Evolutionary conservation across 2,113 vertebrate species (phyloP).

Genomic region (Fukomys damarensis): DNA sequence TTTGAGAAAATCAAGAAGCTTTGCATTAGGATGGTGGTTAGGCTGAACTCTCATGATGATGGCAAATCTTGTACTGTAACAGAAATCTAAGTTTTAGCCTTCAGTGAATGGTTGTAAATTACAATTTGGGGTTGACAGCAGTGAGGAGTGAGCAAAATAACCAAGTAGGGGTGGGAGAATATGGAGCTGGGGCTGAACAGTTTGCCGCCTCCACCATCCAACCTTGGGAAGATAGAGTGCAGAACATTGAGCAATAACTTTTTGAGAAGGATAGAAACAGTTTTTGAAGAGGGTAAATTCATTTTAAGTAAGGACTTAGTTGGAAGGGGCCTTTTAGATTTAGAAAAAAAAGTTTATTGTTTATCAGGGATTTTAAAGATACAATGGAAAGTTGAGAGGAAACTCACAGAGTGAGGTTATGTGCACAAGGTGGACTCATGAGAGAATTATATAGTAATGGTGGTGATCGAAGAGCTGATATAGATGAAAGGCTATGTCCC

Average conservation of each 20-base stretch:
- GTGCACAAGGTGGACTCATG: background rate
- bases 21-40: background rate
- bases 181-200: background rate
- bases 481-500: background rate
- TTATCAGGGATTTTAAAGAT: background rate
- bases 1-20: background rate
- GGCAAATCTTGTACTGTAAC: background rate
- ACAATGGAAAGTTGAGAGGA: background rate
- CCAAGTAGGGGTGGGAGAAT: no score
- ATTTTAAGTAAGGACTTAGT: background rate
- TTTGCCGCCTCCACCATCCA: background rate
- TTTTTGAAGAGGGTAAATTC: background rate
- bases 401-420: background rate
- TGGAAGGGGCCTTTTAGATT: background rate
- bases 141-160: background rate
- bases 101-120: background rate
- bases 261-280: background rate
- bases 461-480: background rate
- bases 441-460: background rate
- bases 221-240: background rate
- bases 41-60: background rate
- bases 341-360: background rate
- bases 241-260: background rate
- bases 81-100: background rate
- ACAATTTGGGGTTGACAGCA: background rate